Base-by-base conservation (phyloP, 2,888 invertebrate genomes). In the Arenicola marina region DNA sequence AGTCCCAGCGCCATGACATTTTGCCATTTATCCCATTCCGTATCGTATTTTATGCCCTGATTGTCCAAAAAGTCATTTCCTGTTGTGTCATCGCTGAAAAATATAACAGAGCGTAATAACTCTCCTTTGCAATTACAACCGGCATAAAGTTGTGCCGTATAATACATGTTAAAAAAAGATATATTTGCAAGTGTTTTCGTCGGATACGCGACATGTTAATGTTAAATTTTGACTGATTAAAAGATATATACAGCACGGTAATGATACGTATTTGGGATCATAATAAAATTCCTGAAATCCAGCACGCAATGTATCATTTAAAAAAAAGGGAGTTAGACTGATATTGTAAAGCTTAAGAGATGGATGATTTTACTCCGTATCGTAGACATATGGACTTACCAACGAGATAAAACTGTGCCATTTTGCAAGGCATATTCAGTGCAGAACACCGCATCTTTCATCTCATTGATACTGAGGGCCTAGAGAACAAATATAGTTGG, bases 11-110 rank as follows among this genome's bases (percentile, higher is more conserved):
- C 38, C 38, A 38, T 18, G 11, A 15, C 38, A 38, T 38, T 38
- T 11, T 97, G 70, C 89, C 90, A 83, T 4, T 82, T 69, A 63
- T 82, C 79, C 78, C 79, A 81, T 26, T 65, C 51, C 0, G 75
- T 75, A 1, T 61, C 65, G 63, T 72, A 78, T 0, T 59, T 61
- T 29, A 82, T 78, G 26, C 73, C 75, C 62, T 79, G 80, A 1
- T 32, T 31, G 4, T 53, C 61, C 44, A 82, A 65, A 61, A 78
- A 81, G 11, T 53, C 62, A 59, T 77, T 76, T 3, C 78, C 79
- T 15, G 24, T 1, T 2, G 7, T 11, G 53, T 15, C 3, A 24
- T 2, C 29, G 32, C 56, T 46, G 46, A 21, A 28, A 54, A n/a
- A n/a, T n/a, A n/a, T n/a, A n/a, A n/a, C n/a, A n/a, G n/a, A n/a